phyloP scores from a whole-genome alignment of 2,797 vertebrate genomes.

The Gymnopithys bicolor region DNA sequence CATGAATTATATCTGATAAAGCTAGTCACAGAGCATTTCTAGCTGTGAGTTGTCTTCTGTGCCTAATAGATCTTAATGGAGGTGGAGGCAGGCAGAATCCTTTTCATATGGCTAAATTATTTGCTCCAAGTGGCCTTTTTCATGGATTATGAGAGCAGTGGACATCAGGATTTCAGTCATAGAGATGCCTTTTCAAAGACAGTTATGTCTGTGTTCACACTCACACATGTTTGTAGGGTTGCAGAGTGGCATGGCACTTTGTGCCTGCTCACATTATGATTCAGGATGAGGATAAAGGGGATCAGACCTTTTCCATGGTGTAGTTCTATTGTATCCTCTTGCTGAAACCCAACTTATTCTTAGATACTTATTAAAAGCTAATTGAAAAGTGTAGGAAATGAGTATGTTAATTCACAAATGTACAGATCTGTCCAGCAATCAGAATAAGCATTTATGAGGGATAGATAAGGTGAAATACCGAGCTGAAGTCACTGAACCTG shows the following conservation, averaged over 20 bases:
- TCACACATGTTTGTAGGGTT: not conserved
- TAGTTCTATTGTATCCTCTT: not conserved
- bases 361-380: not conserved
- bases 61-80: not conserved
- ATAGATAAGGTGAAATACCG: not conserved
- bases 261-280: rapidly evolving
- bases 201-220: rapidly evolving
- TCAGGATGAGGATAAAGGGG: not conserved
- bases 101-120: not conserved
- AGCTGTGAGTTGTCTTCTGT: not conserved
- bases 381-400: not conserved
- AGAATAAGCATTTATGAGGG: not conserved
- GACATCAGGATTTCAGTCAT: not conserved
- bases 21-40: not conserved
- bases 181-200: not conserved
- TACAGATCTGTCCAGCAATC: not conserved
- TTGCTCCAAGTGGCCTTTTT: not conserved
- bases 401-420: not conserved
- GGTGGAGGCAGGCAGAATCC: not conserved
- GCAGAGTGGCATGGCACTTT: rapidly evolving
- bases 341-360: not conserved
- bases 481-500: not conserved
- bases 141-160: not conserved
- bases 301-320: not conserved
- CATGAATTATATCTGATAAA: not conserved